phyloP scores from a whole-genome alignment of 2,888 invertebrate genomes.

The Sphecodes monilicornis region DNA sequence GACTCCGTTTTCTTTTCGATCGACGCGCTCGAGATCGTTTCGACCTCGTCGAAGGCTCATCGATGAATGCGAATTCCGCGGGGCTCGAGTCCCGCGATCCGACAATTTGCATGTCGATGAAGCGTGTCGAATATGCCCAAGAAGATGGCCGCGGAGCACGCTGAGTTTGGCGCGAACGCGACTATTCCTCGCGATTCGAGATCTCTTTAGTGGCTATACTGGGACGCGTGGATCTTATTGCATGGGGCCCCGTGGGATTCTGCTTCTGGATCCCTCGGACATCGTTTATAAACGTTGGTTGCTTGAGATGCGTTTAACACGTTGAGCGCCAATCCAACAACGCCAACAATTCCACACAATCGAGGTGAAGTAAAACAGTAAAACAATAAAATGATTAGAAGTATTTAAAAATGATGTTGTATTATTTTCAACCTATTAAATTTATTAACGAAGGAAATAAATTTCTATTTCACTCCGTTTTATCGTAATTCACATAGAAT shows the following conservation, averaged over 20 bases:
- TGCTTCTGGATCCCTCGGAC: not conserved
- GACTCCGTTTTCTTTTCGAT: slow-evolving; percentile 9
- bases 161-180: slow-evolving; percentile 2
- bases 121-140: slow-evolving; percentile 43
- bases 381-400: too few relatives aligned
- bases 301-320: not conserved
- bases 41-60: slow-evolving; percentile 59
- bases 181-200: slow-evolving; percentile 2
- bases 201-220: not conserved
- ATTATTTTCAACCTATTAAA: too few relatives aligned
- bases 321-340: too few relatives aligned
- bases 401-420: too few relatives aligned
- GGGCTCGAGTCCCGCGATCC: slow-evolving; percentile 52
- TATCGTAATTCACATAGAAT: too few relatives aligned
- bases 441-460: too few relatives aligned
- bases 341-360: too few relatives aligned
- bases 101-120: slow-evolving; percentile 74
- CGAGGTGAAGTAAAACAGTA: too few relatives aligned
- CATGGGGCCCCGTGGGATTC: not conserved
- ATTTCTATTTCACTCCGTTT: too few relatives aligned
- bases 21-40: slow-evolving; percentile 32
- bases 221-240: not conserved
- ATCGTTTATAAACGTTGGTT: not conserved
- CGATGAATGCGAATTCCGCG: slow-evolving; percentile 66
- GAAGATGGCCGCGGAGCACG: slow-evolving; percentile 25